These are phyloP conservation scores for Petromus typicus DNA, from an alignment of 2,113 vertebrate genomes.

Conservation along the genomic window DNA sequence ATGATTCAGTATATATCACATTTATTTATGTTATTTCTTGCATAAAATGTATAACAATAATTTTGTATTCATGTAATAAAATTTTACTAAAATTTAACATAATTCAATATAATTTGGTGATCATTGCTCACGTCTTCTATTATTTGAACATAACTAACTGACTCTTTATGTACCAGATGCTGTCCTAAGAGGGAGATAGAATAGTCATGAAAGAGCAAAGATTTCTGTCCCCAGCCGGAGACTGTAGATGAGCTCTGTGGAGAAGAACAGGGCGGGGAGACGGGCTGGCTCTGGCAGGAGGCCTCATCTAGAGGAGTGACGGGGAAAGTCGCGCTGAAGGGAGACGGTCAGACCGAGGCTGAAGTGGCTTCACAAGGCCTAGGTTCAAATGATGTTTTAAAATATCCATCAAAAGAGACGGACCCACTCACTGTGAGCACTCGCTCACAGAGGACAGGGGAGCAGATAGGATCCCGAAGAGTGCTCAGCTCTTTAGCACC, in stretches of 20 bases:
- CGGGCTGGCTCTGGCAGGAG: not conserved
- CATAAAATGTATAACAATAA: not conserved
- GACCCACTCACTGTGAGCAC: too few species aligned
- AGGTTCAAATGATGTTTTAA: not conserved
- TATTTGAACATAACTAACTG: not conserved
- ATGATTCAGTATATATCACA: not conserved
- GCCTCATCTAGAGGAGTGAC: not conserved
- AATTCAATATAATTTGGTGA: not conserved
- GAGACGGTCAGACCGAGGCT: not conserved
- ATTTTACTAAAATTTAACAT: not conserved
- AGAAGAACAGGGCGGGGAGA: too few species aligned
- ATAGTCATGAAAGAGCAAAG: not conserved
- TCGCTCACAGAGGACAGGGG: not conserved
- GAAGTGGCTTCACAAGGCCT: not conserved
- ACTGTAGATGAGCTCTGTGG: not conserved
- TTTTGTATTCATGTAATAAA: not conserved
- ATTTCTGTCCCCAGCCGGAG: not conserved
- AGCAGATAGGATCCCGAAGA: not conserved
- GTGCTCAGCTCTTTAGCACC: not conserved
- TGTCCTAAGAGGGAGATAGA: not conserved
- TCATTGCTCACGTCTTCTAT: not conserved
- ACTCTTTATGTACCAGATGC: not conserved
- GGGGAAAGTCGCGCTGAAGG: not conserved
- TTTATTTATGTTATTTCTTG: not conserved
- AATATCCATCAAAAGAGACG: not conserved